Evolutionary conservation across 2,888 invertebrate species (phyloP), one percentile per base, ranked within the genome.

Genomic region (Mechanitis messenoides): DNA sequence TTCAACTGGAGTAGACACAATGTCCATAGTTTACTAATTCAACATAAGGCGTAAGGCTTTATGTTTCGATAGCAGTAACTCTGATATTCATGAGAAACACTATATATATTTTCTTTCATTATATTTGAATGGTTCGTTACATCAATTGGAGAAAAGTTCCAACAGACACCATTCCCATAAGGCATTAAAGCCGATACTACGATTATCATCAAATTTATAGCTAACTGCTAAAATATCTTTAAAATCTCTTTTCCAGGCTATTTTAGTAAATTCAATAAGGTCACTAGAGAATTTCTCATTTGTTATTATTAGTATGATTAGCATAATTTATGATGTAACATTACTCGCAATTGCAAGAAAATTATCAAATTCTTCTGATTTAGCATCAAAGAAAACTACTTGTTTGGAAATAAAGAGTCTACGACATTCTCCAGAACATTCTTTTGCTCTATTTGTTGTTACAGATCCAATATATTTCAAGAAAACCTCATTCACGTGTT

Each of bases 61-160:
- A 20, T 45, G 73, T 66, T 31, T 74, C 66, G 28, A 77, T 42
- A 9, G 74, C 55, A 5, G 73, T 70, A 1, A 73, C 64, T 69
- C 68, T 75, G 3, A 83, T 71, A 86, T 45, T 74, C 70, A 50
- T 81, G 64, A 59, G 83, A 84, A 66, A 84, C 80, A 1, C 45
- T 62, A 59, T 76, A 81, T 65, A 85, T 86, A 46, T 68, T 74
- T 2, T 76, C 75, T 70, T 81, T 84, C 45, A 75, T 68, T 7
- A 69, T 63, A 31, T 67, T 60, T 20, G 33, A 56, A 31, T 31
- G 31, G 6, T 71, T 62, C 20, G 71, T 68, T 45, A 82, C 54
- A 56, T 58, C 45, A 2, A 79, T 69, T 2, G 83, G 77, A 6
- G 71, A 70, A 33, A 68, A 69, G 59, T 83, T 74, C 2, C 66